A percentile compares a stretch with the other conserved stretches of the same genome.
Evolutionary conservation across 2,888 invertebrate species (phyloP).

Genomic region (Hipparchia sbordonii): DNA sequence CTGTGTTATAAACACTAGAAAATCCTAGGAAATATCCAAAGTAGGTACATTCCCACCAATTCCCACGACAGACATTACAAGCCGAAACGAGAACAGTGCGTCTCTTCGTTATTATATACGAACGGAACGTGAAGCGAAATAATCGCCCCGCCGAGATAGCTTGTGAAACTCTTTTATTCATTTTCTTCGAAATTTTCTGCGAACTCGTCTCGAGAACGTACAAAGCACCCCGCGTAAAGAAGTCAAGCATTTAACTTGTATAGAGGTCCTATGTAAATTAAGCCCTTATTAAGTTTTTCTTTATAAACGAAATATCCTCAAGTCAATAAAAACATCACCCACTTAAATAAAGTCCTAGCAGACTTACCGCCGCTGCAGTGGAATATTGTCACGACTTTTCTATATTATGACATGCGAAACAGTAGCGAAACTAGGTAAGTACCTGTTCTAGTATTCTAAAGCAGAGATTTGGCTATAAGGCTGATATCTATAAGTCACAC

Average conservation of each 20-base stretch:
- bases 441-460: too few relatives aligned
- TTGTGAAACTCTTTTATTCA: slow-evolving; percentile 32
- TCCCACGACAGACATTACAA: slow-evolving; percentile 38
- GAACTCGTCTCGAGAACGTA: not conserved
- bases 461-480: too few relatives aligned
- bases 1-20: not conserved
- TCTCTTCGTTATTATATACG: slow-evolving; percentile 39
- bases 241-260: not conserved
- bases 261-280: slow-evolving; percentile 4
- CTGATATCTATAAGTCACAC: too few relatives aligned
- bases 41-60: slow-evolving; percentile 28
- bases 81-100: slow-evolving; percentile 37
- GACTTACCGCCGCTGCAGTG: too few relatives aligned
- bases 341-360: not conserved
- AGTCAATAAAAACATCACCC: not conserved
- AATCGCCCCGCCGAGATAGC: slow-evolving; percentile 38
- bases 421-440: too few relatives aligned
- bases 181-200: slow-evolving; percentile 23
- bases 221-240: not conserved
- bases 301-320: not conserved
- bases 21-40: slow-evolving; percentile 24
- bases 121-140: slow-evolving; percentile 36
- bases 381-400: too few relatives aligned
- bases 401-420: too few relatives aligned
- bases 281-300: not conserved